Percentiles rank a stretch among this genome's conserved stretches.
Evolutionary conservation across 2,797 vertebrate genomes (phyloP).

Genomic region (Alca torda): DNA sequence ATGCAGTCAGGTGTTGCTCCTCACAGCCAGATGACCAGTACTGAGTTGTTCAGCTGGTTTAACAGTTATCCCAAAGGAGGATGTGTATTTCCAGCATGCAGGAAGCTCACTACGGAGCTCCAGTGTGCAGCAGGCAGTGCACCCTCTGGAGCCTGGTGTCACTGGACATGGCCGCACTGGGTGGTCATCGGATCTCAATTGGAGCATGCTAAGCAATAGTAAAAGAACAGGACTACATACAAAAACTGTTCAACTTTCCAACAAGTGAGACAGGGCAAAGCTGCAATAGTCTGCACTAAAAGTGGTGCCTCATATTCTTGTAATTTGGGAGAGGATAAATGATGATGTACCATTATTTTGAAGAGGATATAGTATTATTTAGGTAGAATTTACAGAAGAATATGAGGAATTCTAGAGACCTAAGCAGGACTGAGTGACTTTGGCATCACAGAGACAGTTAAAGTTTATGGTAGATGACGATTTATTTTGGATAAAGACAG

Average conservation of each 20-base stretch:
- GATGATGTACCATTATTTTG: not conserved
- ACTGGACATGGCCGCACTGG: no score
- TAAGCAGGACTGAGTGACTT: not conserved
- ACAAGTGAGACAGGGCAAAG: not conserved
- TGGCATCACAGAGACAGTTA: not conserved
- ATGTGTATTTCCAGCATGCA: not conserved
- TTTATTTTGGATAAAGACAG: not conserved
- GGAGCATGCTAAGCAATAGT: no score
- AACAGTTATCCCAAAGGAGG: not conserved
- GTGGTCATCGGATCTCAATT: rapidly evolving
- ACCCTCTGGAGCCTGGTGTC: rapidly evolving
- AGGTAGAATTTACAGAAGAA: not conserved
- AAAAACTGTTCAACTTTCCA: not conserved
- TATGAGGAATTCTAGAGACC: not conserved
- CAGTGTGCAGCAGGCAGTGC: rapidly evolving
- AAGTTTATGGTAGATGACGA: not conserved
- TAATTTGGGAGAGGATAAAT: not conserved
- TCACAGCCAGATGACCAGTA: not conserved
- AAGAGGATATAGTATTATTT: not conserved
- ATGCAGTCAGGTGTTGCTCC: not conserved
- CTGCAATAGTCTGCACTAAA: not conserved
- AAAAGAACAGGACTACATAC: not conserved
- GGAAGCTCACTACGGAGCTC: not conserved
- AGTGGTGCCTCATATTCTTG: not conserved
- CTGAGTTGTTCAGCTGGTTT: not conserved